phyloP scores from a whole-genome alignment of 1,140 invertebrate species.

The Microplitis demolitor region DNA sequence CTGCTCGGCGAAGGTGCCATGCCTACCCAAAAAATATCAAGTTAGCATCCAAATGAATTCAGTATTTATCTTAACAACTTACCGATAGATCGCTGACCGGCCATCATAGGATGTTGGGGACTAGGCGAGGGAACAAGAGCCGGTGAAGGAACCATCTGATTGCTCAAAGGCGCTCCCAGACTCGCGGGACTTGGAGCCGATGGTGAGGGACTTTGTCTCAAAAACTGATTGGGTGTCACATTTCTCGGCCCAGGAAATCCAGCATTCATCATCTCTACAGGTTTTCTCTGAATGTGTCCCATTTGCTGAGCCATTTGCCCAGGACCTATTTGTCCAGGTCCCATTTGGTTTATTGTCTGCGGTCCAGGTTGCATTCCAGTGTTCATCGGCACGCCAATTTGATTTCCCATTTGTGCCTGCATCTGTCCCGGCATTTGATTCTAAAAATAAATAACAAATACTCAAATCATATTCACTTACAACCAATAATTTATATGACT shows the following conservation, averaged over 20 bases:
- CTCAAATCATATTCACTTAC: background rate
- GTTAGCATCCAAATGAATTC: too few relatives aligned
- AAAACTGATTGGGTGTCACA: conserved; percentile 70
- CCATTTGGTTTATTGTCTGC: conserved; percentile 59
- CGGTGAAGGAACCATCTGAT: conserved; percentile 73
- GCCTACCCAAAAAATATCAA: conserved; percentile 38
- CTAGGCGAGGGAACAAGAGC: conserved; percentile 74
- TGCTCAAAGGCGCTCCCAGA: conserved; percentile 64
- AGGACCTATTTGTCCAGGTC: conserved; percentile 61
- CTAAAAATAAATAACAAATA: conserved; percentile 26
- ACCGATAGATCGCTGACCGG: conserved; percentile 53
- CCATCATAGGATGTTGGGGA: conserved; percentile 65
- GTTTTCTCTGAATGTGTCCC: conserved; percentile 58
- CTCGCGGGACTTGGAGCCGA: conserved; percentile 73
- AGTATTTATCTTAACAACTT: too few relatives aligned
- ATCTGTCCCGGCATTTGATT: conserved; percentile 61
- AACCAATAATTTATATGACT: background rate
- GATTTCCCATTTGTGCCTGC: conserved; percentile 60
- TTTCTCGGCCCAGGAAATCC: conserved; percentile 63
- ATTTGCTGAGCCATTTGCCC: conserved; percentile 65
- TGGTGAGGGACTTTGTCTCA: conserved; percentile 72
- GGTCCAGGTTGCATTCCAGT: conserved; percentile 56
- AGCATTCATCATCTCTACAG: conserved; percentile 57
- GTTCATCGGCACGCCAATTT: conserved; percentile 56
- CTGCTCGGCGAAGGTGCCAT: conserved; percentile 83